phyloP scores from a whole-genome alignment of 2,797 vertebrate species.

The Gallirallus australis region DNA sequence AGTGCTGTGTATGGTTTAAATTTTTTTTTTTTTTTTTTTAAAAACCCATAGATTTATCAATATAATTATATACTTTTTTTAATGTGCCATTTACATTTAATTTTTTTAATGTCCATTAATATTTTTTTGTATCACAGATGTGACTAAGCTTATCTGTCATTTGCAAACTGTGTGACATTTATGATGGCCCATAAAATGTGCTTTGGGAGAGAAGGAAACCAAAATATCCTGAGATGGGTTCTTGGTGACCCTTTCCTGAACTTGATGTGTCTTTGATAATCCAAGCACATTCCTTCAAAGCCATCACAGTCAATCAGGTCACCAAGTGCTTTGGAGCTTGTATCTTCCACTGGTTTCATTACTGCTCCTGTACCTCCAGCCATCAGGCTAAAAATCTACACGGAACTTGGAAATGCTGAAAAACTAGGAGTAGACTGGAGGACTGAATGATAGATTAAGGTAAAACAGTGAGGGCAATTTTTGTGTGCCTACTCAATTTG shows the following conservation, averaged over 20 bases:
- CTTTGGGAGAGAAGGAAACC: background rate
- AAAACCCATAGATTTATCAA: background rate
- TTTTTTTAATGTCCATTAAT: background rate
- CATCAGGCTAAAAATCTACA: background rate
- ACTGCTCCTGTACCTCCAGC: background rate
- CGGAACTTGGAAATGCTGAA: background rate
- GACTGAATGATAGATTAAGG: background rate
- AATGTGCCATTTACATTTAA: background rate
- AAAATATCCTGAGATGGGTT: background rate
- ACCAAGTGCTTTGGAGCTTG: background rate
- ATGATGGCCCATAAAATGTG: background rate
- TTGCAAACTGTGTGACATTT: background rate
- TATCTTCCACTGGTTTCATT: background rate
- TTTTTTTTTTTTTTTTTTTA: background rate
- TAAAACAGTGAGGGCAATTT: background rate
- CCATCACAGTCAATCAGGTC: background rate
- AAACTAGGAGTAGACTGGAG: background rate
- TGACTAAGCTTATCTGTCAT: background rate
- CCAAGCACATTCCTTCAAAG: background rate
- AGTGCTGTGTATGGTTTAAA: background rate
- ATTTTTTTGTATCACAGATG: background rate
- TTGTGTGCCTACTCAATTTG: background rate
- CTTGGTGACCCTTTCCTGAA: conserved; percentile 4
- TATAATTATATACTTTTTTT: background rate
- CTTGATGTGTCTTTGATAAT: background rate